Evolutionary conservation across 2,113 vertebrate genomes (phyloP), one percentile per base, ranked within the genome.

Genomic region (Stegastes partitus): DNA sequence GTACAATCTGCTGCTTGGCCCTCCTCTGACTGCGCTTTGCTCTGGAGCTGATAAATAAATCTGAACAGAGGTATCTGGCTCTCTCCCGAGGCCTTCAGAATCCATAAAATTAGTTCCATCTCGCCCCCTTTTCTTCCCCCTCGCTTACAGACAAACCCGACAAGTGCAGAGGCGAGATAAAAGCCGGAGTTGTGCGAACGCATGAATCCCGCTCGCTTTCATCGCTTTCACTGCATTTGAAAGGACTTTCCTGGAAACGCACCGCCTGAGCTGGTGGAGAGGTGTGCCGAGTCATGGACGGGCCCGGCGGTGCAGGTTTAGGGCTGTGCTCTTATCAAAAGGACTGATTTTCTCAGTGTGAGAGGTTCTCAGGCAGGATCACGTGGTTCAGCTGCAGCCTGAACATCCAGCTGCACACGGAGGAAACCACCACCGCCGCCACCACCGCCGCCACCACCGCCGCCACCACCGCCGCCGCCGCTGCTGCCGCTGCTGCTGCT

Each of bases 41-140:
- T 37, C 86, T 87, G 58, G 75, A 83, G 66, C 64, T 85, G 69
- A 86, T 92, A 81, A 83, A 83, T 87, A 90, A 69, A 89, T 90
- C 84, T 88, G 79, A 77, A 74, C 59, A 84, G 78, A 78, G 55
- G 70, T 66, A 74, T 85, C 63, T 59, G 57, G 15, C 55, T 63
- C 45, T 68, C 77, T 84, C 69, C 78, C 0, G 23, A 55, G 55
- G 62, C 72, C 58, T 83, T 83, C 68, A 74, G 49, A 86, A 91
- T 76, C 76, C 77, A 74, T 90, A 81, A 82, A 77, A 89, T 87
- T 65, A 59, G 67, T 79, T 90, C 74, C 68, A 74, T 77, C 79
- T 75, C 9, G 8, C 51, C 63, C 67, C 34, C 62, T 50, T 21
- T 55, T 22, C n/a, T 22, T 14, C 18, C 44, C 44, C 37, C 45